Evolutionary conservation across 2,797 vertebrate genomes (phyloP), one percentile per base, ranked within the genome.

Genomic region (Falco rusticolus): DNA sequence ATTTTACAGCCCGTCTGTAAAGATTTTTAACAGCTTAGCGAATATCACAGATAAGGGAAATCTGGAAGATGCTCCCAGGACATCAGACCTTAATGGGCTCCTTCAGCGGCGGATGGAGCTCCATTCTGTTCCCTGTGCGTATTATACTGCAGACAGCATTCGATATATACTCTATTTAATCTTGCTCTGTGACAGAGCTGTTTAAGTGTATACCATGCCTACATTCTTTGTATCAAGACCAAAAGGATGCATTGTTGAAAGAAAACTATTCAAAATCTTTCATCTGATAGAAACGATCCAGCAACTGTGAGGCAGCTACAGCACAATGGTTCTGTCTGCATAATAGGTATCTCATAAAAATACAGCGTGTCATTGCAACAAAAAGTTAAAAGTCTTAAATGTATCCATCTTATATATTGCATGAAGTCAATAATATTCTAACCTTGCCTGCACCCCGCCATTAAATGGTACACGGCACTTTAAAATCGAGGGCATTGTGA

Each of bases 241-340:
- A 94, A 96, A 97, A 96, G 96, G 95, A 97, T 96, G 95, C 96
- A 95, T 96, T 97, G 96, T 97, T 96, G 97, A 97, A 97, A 97
- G 92, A 79, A 91, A 96, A 95, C 96, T 96, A 94, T 96, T 96
- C 93, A 91, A 93, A 92, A 94, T 97, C 87, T 96, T 96, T 97
- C 94, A 91, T 75, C 92, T 96, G 94, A 97, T 96, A 93, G 89
- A 86, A 57, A 66, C 88, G 92, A 96, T 95, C 95, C 77, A 31
- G 93, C 91, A 96, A 70, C 57, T 85, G 89, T 91, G 86, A 97
- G 87, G 95, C 92, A 89, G 94, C 92, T 76, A 66, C 85, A 74
- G 70, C 90, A 97, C 97, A 97, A 97, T 96, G 95, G 81, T 83
- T 82, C 95, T 96, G 95, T 95, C 94, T 72, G 63, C 91, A 89